phyloP scores from a whole-genome alignment of 2,797 vertebrate genomes.

The Gastrophryne carolinensis region DNA sequence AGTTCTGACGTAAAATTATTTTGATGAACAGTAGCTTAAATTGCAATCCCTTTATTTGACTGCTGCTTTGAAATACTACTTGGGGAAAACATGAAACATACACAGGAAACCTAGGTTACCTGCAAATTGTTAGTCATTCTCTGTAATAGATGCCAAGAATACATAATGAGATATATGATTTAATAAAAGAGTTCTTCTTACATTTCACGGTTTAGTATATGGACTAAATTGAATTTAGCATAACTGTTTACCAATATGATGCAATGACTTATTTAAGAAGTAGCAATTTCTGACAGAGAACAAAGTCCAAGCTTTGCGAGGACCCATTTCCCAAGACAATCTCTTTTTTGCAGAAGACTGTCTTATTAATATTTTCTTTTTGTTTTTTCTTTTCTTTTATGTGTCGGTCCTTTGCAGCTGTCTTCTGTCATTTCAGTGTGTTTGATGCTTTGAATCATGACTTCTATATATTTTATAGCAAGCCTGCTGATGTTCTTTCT shows the following conservation, averaged over 20 bases:
- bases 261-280: conserved; percentile 14
- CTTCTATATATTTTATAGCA: conserved; percentile 14
- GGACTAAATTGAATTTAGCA: background rate
- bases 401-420: conserved; percentile 27
- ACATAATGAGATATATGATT: conserved; percentile 34
- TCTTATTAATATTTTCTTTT: conserved; percentile 48
- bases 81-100: conserved; percentile 27
- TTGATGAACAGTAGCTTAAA: conserved; percentile 19
- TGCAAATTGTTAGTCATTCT: conserved; percentile 32
- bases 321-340: conserved; percentile 18
- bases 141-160: conserved; percentile 12
- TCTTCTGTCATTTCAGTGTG: conserved; percentile 27
- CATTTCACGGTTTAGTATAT: conserved; percentile 17
- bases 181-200: conserved; percentile 24
- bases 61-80: conserved; percentile 12
- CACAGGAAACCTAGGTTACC: conserved; percentile 18
- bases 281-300: conserved; percentile 26
- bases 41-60: conserved; percentile 15
- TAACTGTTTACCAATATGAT: conserved; percentile 18
- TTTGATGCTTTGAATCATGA: conserved; percentile 22
- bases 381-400: conserved; percentile 39
- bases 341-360: conserved; percentile 13
- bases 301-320: conserved; percentile 23
- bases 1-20: conserved; percentile 1
- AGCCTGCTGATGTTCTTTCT: conserved; percentile 15